phyloP scores from a whole-genome alignment of 1,140 invertebrate species.

The Drosophila setifemur region DNA sequence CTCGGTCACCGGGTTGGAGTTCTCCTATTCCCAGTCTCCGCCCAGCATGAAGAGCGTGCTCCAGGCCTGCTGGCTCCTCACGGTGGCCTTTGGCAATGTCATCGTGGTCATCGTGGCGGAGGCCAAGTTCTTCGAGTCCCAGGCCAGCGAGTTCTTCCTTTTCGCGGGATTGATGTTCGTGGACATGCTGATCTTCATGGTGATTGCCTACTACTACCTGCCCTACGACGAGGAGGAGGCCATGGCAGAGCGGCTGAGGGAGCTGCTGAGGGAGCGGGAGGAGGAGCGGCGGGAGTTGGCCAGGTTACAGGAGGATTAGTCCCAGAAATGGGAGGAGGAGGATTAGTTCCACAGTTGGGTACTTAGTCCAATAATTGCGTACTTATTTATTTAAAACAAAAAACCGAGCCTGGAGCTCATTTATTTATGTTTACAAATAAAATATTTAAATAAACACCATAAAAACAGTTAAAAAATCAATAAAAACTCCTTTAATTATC shows the following conservation, averaged over 20 bases:
- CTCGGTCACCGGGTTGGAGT: conserved; percentile 94
- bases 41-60: conserved; percentile 94
- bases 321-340: not conserved
- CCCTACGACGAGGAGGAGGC: conserved; percentile 45
- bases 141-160: conserved; percentile 91
- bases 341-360: too few species aligned
- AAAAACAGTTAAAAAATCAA: too few species aligned
- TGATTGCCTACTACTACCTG: conserved; percentile 89
- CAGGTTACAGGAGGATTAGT: conserved; percentile 1
- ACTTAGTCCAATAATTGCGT: too few species aligned
- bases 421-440: too few species aligned
- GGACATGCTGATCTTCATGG: conserved; percentile 92
- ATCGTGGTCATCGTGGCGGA: conserved; percentile 92
- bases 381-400: too few species aligned
- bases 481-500: too few species aligned
- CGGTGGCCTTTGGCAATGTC: conserved; percentile 95
- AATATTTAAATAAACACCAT: too few species aligned
- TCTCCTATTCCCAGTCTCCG: conserved; percentile 95
- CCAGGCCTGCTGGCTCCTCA: conserved; percentile 94
- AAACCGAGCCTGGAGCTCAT: too few species aligned
- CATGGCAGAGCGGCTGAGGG: not conserved
- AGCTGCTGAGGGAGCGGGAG: not conserved
- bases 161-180: conserved; percentile 93
- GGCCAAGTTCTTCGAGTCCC: conserved; percentile 68
- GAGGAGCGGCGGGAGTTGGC: not conserved